phyloP scores from a whole-genome alignment of 2,797 vertebrate species.

The Gymnocypris eckloni region DNA sequence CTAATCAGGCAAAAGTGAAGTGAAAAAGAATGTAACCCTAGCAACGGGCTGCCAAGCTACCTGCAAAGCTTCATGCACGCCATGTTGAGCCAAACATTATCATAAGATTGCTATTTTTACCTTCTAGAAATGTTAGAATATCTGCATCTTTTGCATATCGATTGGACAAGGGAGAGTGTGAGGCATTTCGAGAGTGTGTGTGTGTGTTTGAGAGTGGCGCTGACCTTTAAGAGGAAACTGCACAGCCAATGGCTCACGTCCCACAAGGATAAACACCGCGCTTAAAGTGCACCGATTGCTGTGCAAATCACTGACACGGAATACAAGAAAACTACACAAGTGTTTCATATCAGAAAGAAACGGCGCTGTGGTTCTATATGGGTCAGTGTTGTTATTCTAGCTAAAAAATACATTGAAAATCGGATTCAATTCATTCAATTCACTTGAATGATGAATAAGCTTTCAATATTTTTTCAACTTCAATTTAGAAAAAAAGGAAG shows the following conservation, averaged over 20 bases:
- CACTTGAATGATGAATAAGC: not conserved
- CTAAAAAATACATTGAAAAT: not conserved
- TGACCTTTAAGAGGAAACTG: slow-evolving; percentile 46
- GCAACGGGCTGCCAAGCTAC: slow-evolving; percentile 58
- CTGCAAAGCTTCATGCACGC: slow-evolving; percentile 19
- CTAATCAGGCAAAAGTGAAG: slow-evolving; percentile 59
- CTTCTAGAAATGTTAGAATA: slow-evolving; percentile 24
- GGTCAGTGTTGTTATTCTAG: not conserved
- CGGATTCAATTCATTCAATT: not conserved
- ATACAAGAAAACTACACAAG: slow-evolving; percentile 8
- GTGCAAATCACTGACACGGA: slow-evolving; percentile 9
- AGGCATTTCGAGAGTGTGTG: not conserved
- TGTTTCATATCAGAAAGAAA: not conserved
- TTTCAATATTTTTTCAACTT: not conserved
- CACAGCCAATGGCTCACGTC: slow-evolving; percentile 4
- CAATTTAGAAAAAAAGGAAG: not conserved
- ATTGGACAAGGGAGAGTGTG: not conserved
- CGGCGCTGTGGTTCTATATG: not conserved
- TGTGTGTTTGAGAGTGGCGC: slow-evolving; percentile 15
- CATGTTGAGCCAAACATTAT: slow-evolving; percentile 34
- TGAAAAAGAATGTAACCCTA: slow-evolving; percentile 63
- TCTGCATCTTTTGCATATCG: slow-evolving; percentile 13
- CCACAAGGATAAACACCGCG: slow-evolving; percentile 10
- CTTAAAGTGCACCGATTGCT: slow-evolving; percentile 4
- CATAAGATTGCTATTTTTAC: slow-evolving; percentile 41